Base-by-base conservation (phyloP, 2,113 vertebrate species). In the Actenoides hombroni region DNA sequence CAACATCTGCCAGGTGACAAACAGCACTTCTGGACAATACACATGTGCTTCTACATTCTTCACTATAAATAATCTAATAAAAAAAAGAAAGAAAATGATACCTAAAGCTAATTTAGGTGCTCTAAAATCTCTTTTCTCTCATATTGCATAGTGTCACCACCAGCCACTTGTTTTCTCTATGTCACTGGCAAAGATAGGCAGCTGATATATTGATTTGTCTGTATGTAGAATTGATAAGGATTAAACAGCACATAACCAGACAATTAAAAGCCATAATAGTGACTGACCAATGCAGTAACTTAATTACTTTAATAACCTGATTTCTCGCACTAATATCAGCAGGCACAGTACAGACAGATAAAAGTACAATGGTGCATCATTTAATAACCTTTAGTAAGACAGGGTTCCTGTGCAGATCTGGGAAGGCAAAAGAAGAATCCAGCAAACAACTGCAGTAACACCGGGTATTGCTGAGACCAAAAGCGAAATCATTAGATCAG, bases 1-100 rank as follows among this genome's bases (percentile, higher is more conserved):
- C 73, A 96, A 89, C 71, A 63, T n/a, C 76, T 94, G 51, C 37
- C 76, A 83, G 21, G 53, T 46, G 76, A 89, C 20, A 79, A 61
- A 76, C 21, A 59, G 37, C 59, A 67, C 18, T 68, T 85, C 54
- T 53, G 40, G 51, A 46, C 42, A 67, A 70, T 10, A 33, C 21
- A 29, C 6, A 0, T 13, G 57, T 0, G 1, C 13, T 82, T 71
- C 49, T 37, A 65, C 0, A 0, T 48, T 60, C 59, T 79, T 89
- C 37, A 64, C 16, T 31, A 67, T 16, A 26, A 53, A 53, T 28
- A 53, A 53, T 16, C 48, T 35, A 84, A 64, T 0, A 69, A 25
- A 63, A 74, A 74, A 76, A 60, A 29, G 21, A 60, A 31, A 80
- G 24, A 67, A 83, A 94, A 76, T 8, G 42, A 14, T 12, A 69